Evolutionary conservation across 2,797 vertebrate genomes (phyloP), one percentile per base, ranked within the genome.

Genomic region (Tadarida brasiliensis): DNA sequence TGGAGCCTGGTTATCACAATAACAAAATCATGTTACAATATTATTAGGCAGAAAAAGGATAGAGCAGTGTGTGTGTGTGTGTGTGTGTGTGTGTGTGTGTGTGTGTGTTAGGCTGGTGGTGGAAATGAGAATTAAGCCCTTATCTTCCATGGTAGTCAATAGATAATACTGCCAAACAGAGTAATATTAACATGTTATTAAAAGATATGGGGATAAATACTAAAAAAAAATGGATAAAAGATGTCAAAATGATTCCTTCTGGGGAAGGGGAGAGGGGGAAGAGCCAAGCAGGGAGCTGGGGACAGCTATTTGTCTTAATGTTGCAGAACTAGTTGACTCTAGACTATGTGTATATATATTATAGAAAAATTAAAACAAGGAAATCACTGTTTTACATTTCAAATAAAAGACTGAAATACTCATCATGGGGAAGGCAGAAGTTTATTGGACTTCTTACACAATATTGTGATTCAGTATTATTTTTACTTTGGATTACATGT

Each of bases 181-280:
- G 12, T 85, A 67, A 71, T 61, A 63, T 63, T 61, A 9, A 6
- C 26, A 70, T 73, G 19, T 4, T 92, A 71, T 81, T 92, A 19
- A 81, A 91, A 85, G 10, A 91, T 54, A 61, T 49, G 17, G n/a
- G 51, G n/a, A 73, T 87, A 74, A 82, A 47, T 57, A 56, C 24
- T 70, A 7, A 33, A 86, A 82, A 33, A 74, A 65, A 76, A 57
- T 47, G 11, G 3, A n/a, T 74, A 74, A 89, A 81, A 89, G 11
- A 82, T 70, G 86, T 73, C 35, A 94, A 87, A 65, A 5, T 87
- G 28, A 71, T 89, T 96, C 35, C 44, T 77, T 61, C 39, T 33
- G 3, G 24, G 30, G 61, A 16, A 26, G 54, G 30, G 56, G 56
- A 89, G 91, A 19, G 54, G 12, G 28, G 44, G 22, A 47, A 17